These are phyloP conservation scores for Rhea americana DNA, from an alignment of 2,113 vertebrate species.

Conservation along the genomic window DNA sequence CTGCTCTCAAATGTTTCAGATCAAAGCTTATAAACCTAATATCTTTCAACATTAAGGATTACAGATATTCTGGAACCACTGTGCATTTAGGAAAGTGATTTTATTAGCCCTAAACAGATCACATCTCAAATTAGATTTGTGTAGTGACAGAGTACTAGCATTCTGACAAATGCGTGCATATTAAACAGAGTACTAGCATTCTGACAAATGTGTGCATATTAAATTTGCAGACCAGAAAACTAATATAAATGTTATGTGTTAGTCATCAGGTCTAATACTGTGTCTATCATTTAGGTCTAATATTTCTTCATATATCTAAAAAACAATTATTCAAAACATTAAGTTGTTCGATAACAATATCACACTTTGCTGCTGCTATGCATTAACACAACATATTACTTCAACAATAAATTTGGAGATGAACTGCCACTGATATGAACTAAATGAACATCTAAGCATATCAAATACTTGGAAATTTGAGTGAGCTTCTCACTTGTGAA, in stretches of 20 bases:
- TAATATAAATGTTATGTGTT: not conserved
- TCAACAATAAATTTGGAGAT: not conserved
- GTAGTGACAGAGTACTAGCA: not conserved
- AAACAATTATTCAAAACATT: not conserved
- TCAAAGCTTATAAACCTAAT: not conserved
- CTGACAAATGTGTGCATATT: not conserved
- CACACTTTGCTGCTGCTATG: not conserved
- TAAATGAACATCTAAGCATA: not conserved
- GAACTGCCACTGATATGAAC: not conserved
- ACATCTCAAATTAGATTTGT: slow-evolving; percentile 9
- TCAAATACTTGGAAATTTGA: not conserved
- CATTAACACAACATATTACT: not conserved
- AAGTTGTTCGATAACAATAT: not conserved
- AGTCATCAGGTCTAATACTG: not conserved
- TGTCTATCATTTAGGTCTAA: not conserved
- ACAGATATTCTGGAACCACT: not conserved
- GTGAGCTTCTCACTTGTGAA: not conserved
- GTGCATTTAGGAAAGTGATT: not conserved
- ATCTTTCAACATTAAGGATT: not conserved
- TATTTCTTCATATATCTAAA: not conserved
- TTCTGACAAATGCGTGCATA: no score
- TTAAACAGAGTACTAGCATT: not conserved
- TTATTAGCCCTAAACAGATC: not conserved
- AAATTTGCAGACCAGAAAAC: not conserved
- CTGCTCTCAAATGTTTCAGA: not conserved